Evolutionary conservation across 2,113 vertebrate species (phyloP), one percentile per base, ranked within the genome.

Genomic region (Cepphus grylle): DNA sequence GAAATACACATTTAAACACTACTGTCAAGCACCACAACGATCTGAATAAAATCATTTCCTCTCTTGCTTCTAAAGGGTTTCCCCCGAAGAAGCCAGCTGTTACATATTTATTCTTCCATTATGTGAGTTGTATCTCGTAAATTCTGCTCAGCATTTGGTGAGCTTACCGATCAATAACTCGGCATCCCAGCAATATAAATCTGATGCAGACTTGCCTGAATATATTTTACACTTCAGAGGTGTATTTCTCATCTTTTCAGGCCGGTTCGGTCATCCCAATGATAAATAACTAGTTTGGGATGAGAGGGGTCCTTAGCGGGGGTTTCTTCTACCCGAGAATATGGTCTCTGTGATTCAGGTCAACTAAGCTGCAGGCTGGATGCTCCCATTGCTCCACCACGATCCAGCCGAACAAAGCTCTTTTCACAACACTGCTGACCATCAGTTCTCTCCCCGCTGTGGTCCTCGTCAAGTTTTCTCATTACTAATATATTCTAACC

Each of bases 91-190:
- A 97, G 38, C 61, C 96, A 97, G 95, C 88, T 98, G 90, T 84
- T 98, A 86, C 81, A 96, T 96, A 97, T 97, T 97, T 97, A 97
- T 96, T 94, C 93, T 86, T 96, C 86, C 93, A 91, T 97, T 92
- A 93, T 93, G 71, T 69, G 82, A 95, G 90, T 52, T 89, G 78
- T 95, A 94, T 78, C 94, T 93, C 85, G 30, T 89, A 95, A 97
- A 97, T 97, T 97, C 79, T 95, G 73, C 86, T 96, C 81, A 95
- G 94, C 95, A 45, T 91, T 95, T 94, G 83, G 92, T 82, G 49
- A 97, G 93, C 79, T 84, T 94, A 67, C 47, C 88, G 66, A 97
- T 94, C 93, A 97, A 95, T 90, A 97, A 78, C 74, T 94, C 56
- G 40, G 76, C 82, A 94, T 78, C 58, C 73, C 79, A 86, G 92